phyloP scores from a whole-genome alignment of 2,888 invertebrate genomes.

The Clitarchus hookeri region DNA sequence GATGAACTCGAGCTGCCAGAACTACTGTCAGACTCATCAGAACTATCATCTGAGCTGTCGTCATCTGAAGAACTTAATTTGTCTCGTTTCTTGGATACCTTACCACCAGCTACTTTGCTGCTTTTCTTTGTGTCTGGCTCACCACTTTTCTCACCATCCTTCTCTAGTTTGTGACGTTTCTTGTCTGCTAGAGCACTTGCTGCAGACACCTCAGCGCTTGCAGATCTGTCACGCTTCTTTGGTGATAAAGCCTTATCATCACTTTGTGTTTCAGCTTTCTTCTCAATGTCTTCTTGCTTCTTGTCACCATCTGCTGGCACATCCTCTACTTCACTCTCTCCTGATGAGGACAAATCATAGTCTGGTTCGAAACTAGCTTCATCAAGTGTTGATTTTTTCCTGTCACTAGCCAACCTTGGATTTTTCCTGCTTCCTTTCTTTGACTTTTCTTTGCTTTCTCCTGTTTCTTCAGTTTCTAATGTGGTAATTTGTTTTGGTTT shows the following conservation, averaged over 20 bases:
- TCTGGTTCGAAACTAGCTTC: conserved; percentile 77
- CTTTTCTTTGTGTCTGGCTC: conserved; percentile 51
- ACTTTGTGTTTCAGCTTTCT: conserved; percentile 44
- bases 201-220: conserved; percentile 36
- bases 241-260: conserved; percentile 47
- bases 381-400: conserved; percentile 70
- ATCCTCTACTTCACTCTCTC: conserved; percentile 63
- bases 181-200: conserved; percentile 49
- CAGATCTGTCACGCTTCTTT: conserved; percentile 42
- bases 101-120: conserved; percentile 59
- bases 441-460: conserved; percentile 43
- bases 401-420: conserved; percentile 52
- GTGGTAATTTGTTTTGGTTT: conserved; percentile 49
- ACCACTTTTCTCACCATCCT: conserved; percentile 49
- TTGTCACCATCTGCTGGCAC: conserved; percentile 29
- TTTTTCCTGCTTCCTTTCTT: conserved; percentile 40
- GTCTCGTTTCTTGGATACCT: conserved; percentile 54
- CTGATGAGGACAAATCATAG: conserved; percentile 68
- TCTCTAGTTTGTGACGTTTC: conserved; percentile 32
- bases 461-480: conserved; percentile 46
- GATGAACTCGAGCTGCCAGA: conserved; percentile 50
- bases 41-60: conserved; percentile 31
- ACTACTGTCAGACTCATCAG: conserved; percentile 51
- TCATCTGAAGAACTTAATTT: conserved; percentile 51
- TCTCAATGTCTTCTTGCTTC: conserved; percentile 27